Evolutionary conservation across 2,797 vertebrate species (phyloP).

Genomic region (Heterohyrax brucei): DNA sequence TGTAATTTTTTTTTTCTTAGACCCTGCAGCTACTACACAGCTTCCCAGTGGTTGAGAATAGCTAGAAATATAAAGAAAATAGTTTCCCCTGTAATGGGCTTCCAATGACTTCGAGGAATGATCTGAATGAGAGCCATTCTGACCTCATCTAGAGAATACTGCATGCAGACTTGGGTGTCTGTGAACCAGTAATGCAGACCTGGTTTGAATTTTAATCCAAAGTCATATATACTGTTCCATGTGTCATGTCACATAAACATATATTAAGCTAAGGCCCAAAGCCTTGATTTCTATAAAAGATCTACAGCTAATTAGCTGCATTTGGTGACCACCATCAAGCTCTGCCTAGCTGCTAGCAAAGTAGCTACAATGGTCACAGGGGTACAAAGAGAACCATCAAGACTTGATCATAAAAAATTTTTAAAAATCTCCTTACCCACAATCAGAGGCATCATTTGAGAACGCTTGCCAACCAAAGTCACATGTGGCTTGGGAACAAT

Average conservation of each 20-base stretch:
- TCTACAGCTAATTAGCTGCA: background rate
- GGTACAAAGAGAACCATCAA: background rate
- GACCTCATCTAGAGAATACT: background rate
- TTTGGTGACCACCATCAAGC: background rate
- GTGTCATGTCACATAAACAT: background rate
- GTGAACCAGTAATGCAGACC: background rate
- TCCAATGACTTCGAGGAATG: background rate
- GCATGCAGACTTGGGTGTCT: fast-evolving
- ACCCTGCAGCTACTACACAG: background rate
- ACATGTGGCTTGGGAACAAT: background rate
- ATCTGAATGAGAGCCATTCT: background rate
- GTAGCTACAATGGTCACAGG: background rate
- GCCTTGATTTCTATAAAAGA: background rate
- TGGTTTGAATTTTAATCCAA: constrained; percentile 17
- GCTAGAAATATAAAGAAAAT: constrained; percentile 17
- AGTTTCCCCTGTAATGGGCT: background rate
- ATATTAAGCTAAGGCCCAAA: background rate
- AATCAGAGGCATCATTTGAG: background rate
- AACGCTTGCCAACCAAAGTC: background rate
- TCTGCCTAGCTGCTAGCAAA: background rate
- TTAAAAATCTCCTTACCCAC: background rate
- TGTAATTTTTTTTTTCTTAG: background rate
- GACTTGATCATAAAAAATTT: no score
- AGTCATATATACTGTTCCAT: background rate
- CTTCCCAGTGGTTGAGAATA: constrained; percentile 39